Percentiles rank a stretch among this genome's conserved stretches.
Conservation (phyloP, 2,888 invertebrate genomes). For the Xanthia icteritia region DNA sequence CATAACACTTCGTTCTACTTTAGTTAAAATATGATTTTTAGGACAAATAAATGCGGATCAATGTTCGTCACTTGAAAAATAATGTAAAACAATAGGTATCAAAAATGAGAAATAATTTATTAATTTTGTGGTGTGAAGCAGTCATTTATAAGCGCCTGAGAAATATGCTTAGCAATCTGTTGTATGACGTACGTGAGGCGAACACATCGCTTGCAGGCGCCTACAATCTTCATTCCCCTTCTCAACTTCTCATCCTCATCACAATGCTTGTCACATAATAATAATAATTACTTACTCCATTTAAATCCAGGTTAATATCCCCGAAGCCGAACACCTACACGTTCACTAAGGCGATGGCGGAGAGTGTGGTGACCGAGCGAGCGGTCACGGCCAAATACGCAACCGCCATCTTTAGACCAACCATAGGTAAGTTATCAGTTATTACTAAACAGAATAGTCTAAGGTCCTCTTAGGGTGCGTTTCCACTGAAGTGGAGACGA, state of each 20-base stretch:
- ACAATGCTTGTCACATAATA: neutral
- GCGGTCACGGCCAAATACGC: constrained; percentile 89
- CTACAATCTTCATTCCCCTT: neutral
- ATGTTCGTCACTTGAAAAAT: neutral
- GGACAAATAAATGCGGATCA: neutral
- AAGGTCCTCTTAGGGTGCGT: too few species aligned
- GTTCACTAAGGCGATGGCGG: constrained; percentile 96
- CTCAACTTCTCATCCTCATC: too few species aligned
- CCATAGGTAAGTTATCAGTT: constrained; percentile 91
- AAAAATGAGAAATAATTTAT: neutral
- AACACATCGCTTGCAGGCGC: neutral
- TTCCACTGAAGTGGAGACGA: too few species aligned
- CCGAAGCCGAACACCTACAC: constrained; percentile 97
- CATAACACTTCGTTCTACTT: too few species aligned
- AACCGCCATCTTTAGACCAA: constrained; percentile 94
- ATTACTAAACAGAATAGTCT: neutral
- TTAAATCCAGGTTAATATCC: constrained; percentile 49
- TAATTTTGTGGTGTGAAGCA: neutral
- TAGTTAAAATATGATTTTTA: neutral
- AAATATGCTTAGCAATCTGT: neutral
- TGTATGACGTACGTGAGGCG: neutral
- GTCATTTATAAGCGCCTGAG: neutral
- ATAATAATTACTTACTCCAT: neutral
- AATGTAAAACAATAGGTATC: neutral
- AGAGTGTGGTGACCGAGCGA: constrained; percentile 93